Conservation (phyloP, 2,797 vertebrate species). For the Hydrolagus colliei region DNA sequence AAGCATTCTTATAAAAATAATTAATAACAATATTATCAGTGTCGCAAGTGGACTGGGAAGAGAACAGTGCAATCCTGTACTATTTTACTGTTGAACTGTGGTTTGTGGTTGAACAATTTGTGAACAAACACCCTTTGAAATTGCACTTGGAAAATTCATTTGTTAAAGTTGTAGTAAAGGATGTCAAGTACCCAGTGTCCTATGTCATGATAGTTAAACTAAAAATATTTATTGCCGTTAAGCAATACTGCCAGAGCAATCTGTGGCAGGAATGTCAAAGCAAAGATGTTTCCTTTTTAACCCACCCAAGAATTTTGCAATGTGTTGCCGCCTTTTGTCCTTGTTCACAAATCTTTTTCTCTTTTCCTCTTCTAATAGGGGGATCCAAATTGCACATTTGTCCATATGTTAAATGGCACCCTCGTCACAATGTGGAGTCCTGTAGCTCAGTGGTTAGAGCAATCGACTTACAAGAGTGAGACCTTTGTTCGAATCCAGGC, state of each 20-base stretch:
- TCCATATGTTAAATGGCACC: slow-evolving; percentile 5
- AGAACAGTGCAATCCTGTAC: background rate
- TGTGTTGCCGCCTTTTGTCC: background rate
- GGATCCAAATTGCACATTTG: background rate
- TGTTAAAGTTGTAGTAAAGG: background rate
- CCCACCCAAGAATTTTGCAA: slow-evolving; percentile 12
- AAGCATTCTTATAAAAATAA: no score
- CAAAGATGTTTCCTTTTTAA: slow-evolving; percentile 14
- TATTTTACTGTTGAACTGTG: background rate
- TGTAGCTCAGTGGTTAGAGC: no score
- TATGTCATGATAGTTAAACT: background rate
- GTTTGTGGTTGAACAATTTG: background rate
- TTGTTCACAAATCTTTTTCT: slow-evolving; percentile 11
- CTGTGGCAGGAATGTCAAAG: background rate
- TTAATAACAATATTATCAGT: no score
- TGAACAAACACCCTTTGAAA: background rate
- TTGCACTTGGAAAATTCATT: background rate
- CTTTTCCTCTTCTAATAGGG: background rate
- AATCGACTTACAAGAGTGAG: no score
- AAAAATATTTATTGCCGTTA: background rate
- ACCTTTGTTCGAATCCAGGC: no score
- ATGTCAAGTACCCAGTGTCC: background rate
- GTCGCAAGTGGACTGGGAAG: no score
- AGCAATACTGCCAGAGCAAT: slow-evolving; percentile 4
- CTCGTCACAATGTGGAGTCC: background rate